Conservation (phyloP, 2,113 vertebrate genomes). For the Ploceus nigricollis region DNA sequence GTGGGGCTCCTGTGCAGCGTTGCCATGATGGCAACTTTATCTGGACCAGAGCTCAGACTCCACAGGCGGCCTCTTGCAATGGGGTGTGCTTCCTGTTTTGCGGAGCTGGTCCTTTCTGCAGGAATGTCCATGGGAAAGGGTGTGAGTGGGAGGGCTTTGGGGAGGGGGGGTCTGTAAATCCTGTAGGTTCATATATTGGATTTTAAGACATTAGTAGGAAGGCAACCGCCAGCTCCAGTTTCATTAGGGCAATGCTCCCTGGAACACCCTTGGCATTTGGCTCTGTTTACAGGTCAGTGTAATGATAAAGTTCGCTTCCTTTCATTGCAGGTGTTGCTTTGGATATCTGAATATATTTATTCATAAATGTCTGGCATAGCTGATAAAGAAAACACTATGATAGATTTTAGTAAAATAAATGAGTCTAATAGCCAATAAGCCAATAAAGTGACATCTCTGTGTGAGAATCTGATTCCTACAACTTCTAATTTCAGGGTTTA, state of each 20-base stretch:
- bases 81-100: background rate
- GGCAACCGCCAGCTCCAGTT: background rate
- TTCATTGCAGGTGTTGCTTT: background rate
- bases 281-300: conserved; percentile 9
- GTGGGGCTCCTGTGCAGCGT: background rate
- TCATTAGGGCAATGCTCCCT: background rate
- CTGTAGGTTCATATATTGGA: background rate
- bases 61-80: background rate
- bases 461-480: conserved; percentile 45
- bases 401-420: conserved; percentile 54
- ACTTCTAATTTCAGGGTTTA: conserved; percentile 25
- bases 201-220: background rate
- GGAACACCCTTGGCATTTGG: background rate
- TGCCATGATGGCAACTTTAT: background rate
- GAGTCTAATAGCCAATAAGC: background rate
- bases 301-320: conserved; percentile 10
- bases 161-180: background rate
- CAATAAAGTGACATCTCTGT: background rate
- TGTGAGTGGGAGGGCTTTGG: background rate
- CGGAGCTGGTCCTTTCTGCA: background rate
- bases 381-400: conserved; percentile 9
- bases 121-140: background rate
- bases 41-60: background rate
- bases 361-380: conserved; percentile 20
- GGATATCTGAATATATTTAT: background rate